Evolutionary conservation across 2,888 invertebrate genomes (phyloP), one percentile per base, ranked within the genome.

Genomic region (Tenthredo livida): DNA sequence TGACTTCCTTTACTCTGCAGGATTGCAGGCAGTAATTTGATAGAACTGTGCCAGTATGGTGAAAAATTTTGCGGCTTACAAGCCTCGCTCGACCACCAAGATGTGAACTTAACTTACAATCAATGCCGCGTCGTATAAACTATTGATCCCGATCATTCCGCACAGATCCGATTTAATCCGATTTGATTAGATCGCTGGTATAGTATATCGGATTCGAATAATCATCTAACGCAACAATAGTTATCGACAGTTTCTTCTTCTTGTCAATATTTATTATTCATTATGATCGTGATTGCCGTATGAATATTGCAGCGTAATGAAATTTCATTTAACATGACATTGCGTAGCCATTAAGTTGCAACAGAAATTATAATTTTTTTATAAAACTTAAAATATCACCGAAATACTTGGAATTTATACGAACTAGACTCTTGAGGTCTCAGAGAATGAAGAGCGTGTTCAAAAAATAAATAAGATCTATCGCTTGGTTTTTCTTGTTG

Each of bases 1-100:
- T 77, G 77, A 25, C 77, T 77, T 54, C 29, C 25, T 77, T 54
- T n/a, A 17, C 17, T 33, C 37, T 37, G 0, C 54, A 3, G 61
- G n/a, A 61, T 61, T 40, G 58, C 37, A 2, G 33, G 21, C 29
- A 29, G 89, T 90, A 90, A 90, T 88, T 86, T 86, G 90, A 90
- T 90, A 89, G 89, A 90, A 90, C 86, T 89, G 88, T 90, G 90
- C 88, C 89, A 88, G 88, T 88, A 85, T 82, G 85, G 85, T 84
- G 73, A 86, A 89, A 88, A 88, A 89, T 87, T 50, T 84, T 89
- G 88, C 84, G 89, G 89, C 86, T 88, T 88, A 85, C 86, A 87
- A 86, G 43, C 80, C 37, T 43, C 78, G 77, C 67, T 80, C 72
- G 77, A 77, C 67, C 67, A 43, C 84, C 37, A 40, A 6, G 40